Base-by-base conservation (phyloP, 2,888 invertebrate species). In the Psylliodes chrysocephalus region DNA sequence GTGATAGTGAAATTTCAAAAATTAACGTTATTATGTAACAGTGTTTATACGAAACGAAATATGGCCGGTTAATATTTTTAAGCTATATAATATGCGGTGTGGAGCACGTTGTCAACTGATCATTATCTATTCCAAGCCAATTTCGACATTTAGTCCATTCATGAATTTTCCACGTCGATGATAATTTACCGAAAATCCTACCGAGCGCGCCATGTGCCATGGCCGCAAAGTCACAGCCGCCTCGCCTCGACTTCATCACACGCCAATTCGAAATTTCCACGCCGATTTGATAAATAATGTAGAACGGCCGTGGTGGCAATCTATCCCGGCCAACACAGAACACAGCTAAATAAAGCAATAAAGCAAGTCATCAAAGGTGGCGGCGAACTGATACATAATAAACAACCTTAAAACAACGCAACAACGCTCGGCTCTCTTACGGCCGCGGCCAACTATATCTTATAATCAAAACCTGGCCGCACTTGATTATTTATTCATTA, bases 401-500 rank as follows among this genome's bases (percentile, higher is more conserved):
- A 77, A 78, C 76, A 73, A 75, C 73, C 75, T 74, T 76, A 75
- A 78, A 77, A 76, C 77, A 77, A 73, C 71, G 72, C 74, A 74
- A 72, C 73, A 49, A 25, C 52, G 61, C 70, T 71, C 67, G 72
- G 69, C 73, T 66, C 70, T 67, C 60, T 67, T 67, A 68, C 57
- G 53, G 59, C 74, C 75, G 73, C 75, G 75, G 73, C 77, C 76
- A 73, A 75, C 77, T 75, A 77, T 80, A 80, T 79, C 80, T 81
- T 81, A 80, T 79, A 80, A 81, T 81, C 81, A 81, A 79, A 69
- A 78, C 78, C 76, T 73, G 73, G 74, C 75, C 77, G 76, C 75
- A 74, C 74, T 76, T 68, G 78, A 81, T 82, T 80, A 82, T 80
- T 82, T 82, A 82, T 82, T 82, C 82, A 82, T 82, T 82, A 82